These are phyloP conservation scores for Tetanocera ferruginea DNA, from an alignment of 2,888 invertebrate genomes.

Conservation along the genomic window DNA sequence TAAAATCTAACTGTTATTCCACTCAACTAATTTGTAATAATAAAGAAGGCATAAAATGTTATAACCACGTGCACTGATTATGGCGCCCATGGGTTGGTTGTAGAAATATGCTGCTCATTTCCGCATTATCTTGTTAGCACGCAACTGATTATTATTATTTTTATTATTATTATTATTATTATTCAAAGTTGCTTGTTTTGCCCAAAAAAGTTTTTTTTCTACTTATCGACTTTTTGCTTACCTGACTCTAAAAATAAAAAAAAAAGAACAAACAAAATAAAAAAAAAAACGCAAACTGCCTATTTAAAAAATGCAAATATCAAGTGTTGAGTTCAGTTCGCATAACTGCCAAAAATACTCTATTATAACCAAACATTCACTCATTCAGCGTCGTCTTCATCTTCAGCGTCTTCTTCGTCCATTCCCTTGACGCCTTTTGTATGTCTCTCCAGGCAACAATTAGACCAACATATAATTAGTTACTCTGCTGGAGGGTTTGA, in stretches of 20 bases:
- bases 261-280: not conserved
- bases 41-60: too few species aligned
- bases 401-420: not conserved
- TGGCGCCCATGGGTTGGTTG: too few species aligned
- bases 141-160: not conserved
- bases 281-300: not conserved
- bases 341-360: not conserved
- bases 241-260: not conserved
- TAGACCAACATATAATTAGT: conserved; percentile 18
- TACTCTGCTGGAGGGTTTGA: conserved; percentile 1
- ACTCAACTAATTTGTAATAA: too few species aligned
- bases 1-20: too few species aligned
- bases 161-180: not conserved
- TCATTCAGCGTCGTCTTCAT: not conserved
- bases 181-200: not conserved
- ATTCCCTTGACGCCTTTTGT: conserved; percentile 7
- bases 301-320: not conserved
- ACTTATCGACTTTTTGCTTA: too few species aligned
- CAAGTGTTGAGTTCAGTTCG: not conserved
- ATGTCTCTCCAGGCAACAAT: conserved; percentile 25
- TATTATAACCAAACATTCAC: not conserved
- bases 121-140: not conserved
- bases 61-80: too few species aligned
- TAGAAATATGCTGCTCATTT: too few species aligned
- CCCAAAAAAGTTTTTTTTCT: not conserved